Evolutionary conservation across 1,140 invertebrate species (phyloP), one percentile per base, ranked within the genome.

Genomic region (Drosophila persimilis): DNA sequence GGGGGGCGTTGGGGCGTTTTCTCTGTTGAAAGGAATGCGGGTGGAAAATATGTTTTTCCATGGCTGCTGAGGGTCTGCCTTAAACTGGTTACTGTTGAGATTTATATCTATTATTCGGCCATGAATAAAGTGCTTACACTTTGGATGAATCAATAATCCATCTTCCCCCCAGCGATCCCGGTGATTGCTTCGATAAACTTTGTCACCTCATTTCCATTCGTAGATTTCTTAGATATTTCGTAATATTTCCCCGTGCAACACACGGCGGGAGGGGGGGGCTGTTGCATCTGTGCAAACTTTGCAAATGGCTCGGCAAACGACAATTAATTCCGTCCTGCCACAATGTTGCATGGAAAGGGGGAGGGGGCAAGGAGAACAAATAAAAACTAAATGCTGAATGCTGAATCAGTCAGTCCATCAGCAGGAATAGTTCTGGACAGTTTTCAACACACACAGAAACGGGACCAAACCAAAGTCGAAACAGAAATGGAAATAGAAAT

Each of bases 271-370:
- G 22, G 29, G 50, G 43, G 17, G 50, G 29, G 26, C 17, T 57
- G 59, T 43, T 57, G 65, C 65, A 69, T 57, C 63, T 69, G 65
- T 67, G 50, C 66, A 80, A 84, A 75, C 59, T 63, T 66, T 29
- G 72, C 35, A 74, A 75, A 75, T 75, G 71, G 50, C 54, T 67
- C 56, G 67, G 63, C 73, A 75, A 75, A 75, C 72, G 62, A 67
- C 72, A 84, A 84, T 85, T 85, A 85, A 85, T 85, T 78, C 64
- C 56, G 59, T 80, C 51, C 77, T 13, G 62, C 81, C 64, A 51
- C 67, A 61, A 69, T 74, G 47, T 45, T 51, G 55, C 43, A 50
- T 24, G 47, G 20, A 20, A 22, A 48, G 47, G 59, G 65, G 41
- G 44, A 58, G 59, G 64, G 73, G 44, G 45, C 17, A 45, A 51